A percentile compares a stretch with the other conserved stretches of the same genome.
phyloP scores from a whole-genome alignment of 2,888 invertebrate genomes.

The Agonopterix arenella region DNA sequence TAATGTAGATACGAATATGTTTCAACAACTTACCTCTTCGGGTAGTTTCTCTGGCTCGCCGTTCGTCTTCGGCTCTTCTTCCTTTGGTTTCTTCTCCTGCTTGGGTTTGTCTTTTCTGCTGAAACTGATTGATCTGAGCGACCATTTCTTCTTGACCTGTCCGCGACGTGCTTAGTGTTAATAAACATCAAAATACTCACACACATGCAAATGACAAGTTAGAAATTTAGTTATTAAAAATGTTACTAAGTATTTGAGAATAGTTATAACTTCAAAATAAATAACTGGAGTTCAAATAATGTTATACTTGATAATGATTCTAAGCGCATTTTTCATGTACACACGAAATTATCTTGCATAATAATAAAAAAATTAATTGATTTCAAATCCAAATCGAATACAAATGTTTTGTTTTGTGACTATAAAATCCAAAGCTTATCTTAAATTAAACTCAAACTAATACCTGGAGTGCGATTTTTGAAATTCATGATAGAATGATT shows the following conservation, averaged over 20 bases:
- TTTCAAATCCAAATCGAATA: too few species aligned
- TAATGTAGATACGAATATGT: not conserved
- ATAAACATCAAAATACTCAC: conserved; percentile 27
- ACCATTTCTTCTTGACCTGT: conserved; percentile 92
- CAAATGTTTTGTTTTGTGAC: too few species aligned
- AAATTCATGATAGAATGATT: too few species aligned
- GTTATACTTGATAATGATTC: not conserved
- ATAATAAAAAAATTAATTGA: too few species aligned
- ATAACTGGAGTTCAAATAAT: not conserved
- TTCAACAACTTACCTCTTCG: conserved; percentile 76
- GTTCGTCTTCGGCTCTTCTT: conserved; percentile 75
- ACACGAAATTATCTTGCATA: too few species aligned
- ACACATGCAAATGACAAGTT: conserved; percentile 27
- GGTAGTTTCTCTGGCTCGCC: conserved; percentile 79
- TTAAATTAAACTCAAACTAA: too few species aligned
- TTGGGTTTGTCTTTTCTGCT: conserved; percentile 92
- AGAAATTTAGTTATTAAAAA: not conserved
- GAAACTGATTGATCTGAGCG: conserved; percentile 91
- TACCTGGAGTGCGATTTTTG: too few species aligned
- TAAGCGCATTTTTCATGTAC: not conserved
- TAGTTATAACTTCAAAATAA: not conserved
- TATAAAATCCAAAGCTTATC: too few species aligned
- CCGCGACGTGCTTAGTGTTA: conserved; percentile 41
- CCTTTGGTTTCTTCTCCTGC: conserved; percentile 82
- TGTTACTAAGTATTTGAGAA: too few species aligned